Evolutionary conservation across 2,113 vertebrate genomes (phyloP), one percentile per base, ranked within the genome.

Genomic region (Fregetta grallaria): DNA sequence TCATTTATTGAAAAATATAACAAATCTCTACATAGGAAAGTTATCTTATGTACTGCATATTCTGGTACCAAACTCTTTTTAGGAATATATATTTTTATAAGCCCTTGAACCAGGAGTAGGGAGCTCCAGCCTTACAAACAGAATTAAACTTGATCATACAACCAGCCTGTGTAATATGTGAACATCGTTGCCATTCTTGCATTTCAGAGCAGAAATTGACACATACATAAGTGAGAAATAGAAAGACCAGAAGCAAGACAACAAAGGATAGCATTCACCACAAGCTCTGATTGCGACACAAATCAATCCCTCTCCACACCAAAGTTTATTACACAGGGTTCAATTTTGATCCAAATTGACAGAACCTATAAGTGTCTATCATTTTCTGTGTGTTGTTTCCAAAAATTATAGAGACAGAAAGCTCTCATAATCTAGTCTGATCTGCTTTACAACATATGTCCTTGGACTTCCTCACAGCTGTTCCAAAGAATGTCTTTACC

Each of bases 161-260:
- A 13, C 6, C 42, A 47, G 10, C 19, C 18, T 4, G 0, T 38
- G 42, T 38, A 47, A 26, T 10, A 71, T 7, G 16, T 25, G 19
- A 32, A 27, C 29, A 34, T 16, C 0, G 0, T 3, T 55, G n/a
- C 5, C 6, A 16, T 25, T 27, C 68, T 61, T 68, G 23, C 5
- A 38, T 34, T 27, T 70, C 32, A 50, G 27, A 82, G 27, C 14
- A 67, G 70, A 27, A 82, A 58, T 0, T 45, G 38, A 45, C 50
- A 17, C 6, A 42, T 3, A 26, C 3, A 36, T 6, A n/a, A 71
- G 15, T 16, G 23, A 55, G 15, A 79, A 82, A 44, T 2, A 67
- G 19, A 36, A 83, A 78, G 15, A 47, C 3, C 26, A 74, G 45
- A 67, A 42, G 10, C 16, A 68, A 68, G 49, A 56, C 27, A 88